Percentiles rank a stretch among this genome's conserved stretches.
Evolutionary conservation across 92 coral and sea anemone genomes (phyloP).

Genomic region (Porites divaricata): DNA sequence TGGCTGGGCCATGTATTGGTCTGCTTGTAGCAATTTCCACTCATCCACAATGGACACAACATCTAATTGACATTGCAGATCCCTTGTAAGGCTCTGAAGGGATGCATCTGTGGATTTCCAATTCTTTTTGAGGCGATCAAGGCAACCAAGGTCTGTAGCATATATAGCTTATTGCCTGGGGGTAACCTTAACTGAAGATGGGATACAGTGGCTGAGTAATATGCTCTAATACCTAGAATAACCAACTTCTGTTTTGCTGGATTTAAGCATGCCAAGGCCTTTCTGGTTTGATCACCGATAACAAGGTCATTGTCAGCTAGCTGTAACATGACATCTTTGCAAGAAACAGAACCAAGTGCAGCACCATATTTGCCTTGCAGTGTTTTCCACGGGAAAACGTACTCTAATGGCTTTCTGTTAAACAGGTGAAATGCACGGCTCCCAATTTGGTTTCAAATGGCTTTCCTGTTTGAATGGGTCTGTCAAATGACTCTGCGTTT

Average conservation of each 20-base stretch:
- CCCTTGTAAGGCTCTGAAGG: slow-evolving; percentile 43
- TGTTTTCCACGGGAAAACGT: no score
- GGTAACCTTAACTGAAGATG: slow-evolving; percentile 58
- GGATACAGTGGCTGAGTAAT: slow-evolving; percentile 44
- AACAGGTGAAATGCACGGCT: no score
- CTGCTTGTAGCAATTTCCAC: slow-evolving; percentile 55
- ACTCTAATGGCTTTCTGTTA: no score
- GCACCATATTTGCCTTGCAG: background rate
- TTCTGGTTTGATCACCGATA: slow-evolving; percentile 61
- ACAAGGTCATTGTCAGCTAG: slow-evolving; percentile 53
- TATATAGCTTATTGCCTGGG: slow-evolving; percentile 41
- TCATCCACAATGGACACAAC: slow-evolving; percentile 48
- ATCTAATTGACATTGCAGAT: slow-evolving; percentile 48
- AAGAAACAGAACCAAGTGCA: slow-evolving; percentile 41
- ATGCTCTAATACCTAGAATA: slow-evolving; percentile 60
- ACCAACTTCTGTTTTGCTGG: slow-evolving; percentile 57
- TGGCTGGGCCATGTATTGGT: slow-evolving; percentile 32
- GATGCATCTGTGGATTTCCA: slow-evolving; percentile 41
- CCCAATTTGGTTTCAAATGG: no score
- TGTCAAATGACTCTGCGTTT: no score
- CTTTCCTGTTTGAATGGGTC: no score
- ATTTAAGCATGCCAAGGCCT: slow-evolving; percentile 56
- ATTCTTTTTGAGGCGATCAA: slow-evolving; percentile 50
- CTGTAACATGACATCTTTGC: slow-evolving; percentile 47
- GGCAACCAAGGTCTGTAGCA: slow-evolving; percentile 63